Evolutionary conservation across 2,113 vertebrate genomes (phyloP).

Genomic region (Gallinago media): DNA sequence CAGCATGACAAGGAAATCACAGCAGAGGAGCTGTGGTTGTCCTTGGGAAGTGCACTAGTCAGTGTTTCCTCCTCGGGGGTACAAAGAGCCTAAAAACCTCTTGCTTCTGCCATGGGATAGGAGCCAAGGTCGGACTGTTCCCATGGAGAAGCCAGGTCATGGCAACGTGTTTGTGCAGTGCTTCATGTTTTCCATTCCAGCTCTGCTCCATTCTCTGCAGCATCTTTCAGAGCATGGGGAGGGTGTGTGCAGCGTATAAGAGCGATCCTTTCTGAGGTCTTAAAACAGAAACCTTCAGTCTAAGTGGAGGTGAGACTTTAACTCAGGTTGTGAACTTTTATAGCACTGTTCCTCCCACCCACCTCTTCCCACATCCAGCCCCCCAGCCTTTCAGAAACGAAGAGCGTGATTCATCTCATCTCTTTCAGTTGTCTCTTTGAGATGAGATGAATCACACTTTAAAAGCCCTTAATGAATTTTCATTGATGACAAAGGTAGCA

Average conservation of each 20-base stretch:
- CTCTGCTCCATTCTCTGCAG: not conserved
- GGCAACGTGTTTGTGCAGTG: not conserved
- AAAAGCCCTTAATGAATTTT: slow-evolving; percentile 43
- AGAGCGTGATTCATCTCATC: slow-evolving; percentile 26
- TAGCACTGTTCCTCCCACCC: not conserved
- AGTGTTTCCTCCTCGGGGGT: not conserved
- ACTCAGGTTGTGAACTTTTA: not conserved
- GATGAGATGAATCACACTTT: slow-evolving; percentile 43
- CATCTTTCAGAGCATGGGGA: not conserved
- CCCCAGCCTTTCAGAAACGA: not conserved
- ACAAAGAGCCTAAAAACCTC: not conserved
- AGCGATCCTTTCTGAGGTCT: not conserved
- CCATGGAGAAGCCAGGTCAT: not conserved
- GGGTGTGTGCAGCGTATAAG: not conserved
- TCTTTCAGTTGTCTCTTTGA: slow-evolving; percentile 24
- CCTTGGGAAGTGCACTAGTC: not conserved
- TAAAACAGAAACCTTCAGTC: not conserved
- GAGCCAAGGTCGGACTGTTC: not conserved
- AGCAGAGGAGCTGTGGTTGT: not conserved
- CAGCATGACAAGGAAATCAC: not conserved
- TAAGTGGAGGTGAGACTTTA: not conserved
- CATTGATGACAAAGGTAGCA: not conserved
- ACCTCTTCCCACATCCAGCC: slow-evolving; percentile 13
- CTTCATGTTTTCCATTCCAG: not conserved
- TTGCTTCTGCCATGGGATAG: not conserved